Percentiles rank a stretch among this genome's conserved stretches.
Conservation (phyloP, 2,888 invertebrate species). For the Caenorhabditis sp. region DNA sequence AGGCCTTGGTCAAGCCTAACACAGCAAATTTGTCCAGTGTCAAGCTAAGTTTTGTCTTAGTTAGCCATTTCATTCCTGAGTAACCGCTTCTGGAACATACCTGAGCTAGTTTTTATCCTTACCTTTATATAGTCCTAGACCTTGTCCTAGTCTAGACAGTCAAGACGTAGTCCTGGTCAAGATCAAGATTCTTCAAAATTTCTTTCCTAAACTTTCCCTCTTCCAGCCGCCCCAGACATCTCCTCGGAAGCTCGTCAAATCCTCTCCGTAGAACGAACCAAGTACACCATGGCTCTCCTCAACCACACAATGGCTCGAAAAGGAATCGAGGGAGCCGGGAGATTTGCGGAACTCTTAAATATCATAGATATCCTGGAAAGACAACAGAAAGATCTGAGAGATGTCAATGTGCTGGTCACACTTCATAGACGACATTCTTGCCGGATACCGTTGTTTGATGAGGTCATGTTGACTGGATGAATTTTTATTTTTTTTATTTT, state of each 20-base stretch:
- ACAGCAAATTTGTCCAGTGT: too few relatives aligned
- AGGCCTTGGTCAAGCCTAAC: too few relatives aligned
- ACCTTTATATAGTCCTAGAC: too few relatives aligned
- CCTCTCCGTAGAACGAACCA: constrained; percentile 29
- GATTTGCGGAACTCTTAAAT: constrained; percentile 42
- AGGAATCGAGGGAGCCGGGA: constrained; percentile 36
- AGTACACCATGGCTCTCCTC: constrained; percentile 42
- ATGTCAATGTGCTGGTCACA: constrained; percentile 19
- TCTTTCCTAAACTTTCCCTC: not conserved
- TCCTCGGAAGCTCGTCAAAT: constrained; percentile 18
- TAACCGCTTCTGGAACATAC: too few relatives aligned
- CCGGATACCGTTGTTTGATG: constrained; percentile 42
- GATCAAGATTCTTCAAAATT: too few relatives aligned
- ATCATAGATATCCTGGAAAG: constrained; percentile 47
- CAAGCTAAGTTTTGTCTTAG: too few relatives aligned
- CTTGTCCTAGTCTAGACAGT: too few relatives aligned
- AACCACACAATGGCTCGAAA: constrained; percentile 35
- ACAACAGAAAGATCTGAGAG: constrained; percentile 53
- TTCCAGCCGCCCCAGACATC: constrained; percentile 51
- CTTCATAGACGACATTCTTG: constrained; percentile 25
- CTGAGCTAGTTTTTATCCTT: too few relatives aligned
- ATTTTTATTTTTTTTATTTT: not conserved
- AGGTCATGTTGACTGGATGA: constrained; percentile 41
- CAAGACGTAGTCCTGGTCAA: too few relatives aligned
- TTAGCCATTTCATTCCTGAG: too few relatives aligned